Evolutionary conservation across 2,888 invertebrate species (phyloP).

Genomic region (Boloria selene): DNA sequence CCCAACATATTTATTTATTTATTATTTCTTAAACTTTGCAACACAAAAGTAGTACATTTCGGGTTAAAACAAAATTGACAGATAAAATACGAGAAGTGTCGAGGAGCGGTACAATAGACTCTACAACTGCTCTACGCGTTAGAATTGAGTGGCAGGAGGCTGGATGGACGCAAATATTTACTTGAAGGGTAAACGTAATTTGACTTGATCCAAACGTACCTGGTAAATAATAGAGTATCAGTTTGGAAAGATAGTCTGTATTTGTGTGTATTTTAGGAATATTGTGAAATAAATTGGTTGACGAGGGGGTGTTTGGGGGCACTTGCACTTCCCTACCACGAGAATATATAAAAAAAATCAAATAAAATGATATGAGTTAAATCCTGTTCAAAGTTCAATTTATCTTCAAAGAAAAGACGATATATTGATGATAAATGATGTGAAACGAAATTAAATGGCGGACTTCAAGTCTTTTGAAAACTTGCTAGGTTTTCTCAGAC

Average conservation of each 20-base stretch:
- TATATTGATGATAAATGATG: too few relatives aligned
- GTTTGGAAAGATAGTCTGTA: constrained; percentile 6
- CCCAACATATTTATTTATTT: too few relatives aligned
- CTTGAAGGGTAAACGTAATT: constrained; percentile 21
- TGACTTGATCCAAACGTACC: constrained; percentile 5
- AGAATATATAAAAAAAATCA: too few relatives aligned
- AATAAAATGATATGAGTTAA: too few relatives aligned
- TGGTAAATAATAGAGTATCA: constrained; percentile 11
- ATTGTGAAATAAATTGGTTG: too few relatives aligned
- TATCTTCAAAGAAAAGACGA: too few relatives aligned
- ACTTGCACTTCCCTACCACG: too few relatives aligned
- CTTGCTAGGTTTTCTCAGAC: too few relatives aligned
- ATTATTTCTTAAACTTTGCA: background rate
- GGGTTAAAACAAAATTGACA: constrained; percentile 17
- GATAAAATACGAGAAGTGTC: constrained; percentile 18
- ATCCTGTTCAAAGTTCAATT: too few relatives aligned
- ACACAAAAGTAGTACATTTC: background rate
- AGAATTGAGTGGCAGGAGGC: constrained; percentile 22
- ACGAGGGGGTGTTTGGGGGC: too few relatives aligned
- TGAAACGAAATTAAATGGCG: too few relatives aligned
- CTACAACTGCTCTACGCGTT: constrained; percentile 17
- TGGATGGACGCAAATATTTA: constrained; percentile 18
- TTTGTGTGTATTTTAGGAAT: background rate
- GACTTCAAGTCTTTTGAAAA: too few relatives aligned
- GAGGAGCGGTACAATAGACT: constrained; percentile 9